These are phyloP conservation scores for Cosmia trapezina DNA, from an alignment of 2,888 invertebrate species.

Conservation along the genomic window DNA sequence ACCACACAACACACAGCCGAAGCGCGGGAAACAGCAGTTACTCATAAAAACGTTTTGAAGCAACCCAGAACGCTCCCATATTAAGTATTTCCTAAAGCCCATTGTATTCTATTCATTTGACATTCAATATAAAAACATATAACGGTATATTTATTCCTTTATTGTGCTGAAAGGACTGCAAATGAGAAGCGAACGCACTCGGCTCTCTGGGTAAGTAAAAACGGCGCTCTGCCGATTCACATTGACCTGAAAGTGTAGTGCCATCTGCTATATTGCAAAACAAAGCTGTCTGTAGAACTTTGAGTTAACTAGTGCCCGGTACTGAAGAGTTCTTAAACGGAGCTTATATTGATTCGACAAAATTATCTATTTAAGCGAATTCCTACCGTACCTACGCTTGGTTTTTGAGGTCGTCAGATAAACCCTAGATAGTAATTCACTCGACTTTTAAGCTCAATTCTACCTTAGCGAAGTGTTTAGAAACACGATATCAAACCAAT, in stretches of 20 bases:
- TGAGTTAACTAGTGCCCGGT: background rate
- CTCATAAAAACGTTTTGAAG: background rate
- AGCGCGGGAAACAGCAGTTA: background rate
- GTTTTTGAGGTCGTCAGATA: no score
- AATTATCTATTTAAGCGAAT: no score
- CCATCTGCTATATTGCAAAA: conserved; percentile 36
- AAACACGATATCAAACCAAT: no score
- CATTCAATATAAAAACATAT: conserved; percentile 47
- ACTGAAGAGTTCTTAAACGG: no score
- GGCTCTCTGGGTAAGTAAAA: conserved; percentile 52
- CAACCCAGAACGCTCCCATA: conserved; percentile 1
- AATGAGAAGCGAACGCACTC: conserved; percentile 49
- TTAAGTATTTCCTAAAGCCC: background rate
- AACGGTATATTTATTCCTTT: conserved; percentile 43
- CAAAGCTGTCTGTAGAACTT: conserved; percentile 11
- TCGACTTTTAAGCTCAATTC: no score
- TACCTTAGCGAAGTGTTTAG: no score
- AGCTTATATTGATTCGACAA: no score
- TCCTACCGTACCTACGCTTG: no score
- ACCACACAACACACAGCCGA: background rate
- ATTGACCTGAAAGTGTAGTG: conserved; percentile 48
- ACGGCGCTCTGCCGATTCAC: conserved; percentile 28
- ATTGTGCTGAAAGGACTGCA: conserved; percentile 45
- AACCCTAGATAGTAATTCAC: no score
- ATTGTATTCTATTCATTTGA: conserved; percentile 46